Base-by-base conservation (phyloP, 2,888 invertebrate genomes). In the Meiosimyza decipiens region DNA sequence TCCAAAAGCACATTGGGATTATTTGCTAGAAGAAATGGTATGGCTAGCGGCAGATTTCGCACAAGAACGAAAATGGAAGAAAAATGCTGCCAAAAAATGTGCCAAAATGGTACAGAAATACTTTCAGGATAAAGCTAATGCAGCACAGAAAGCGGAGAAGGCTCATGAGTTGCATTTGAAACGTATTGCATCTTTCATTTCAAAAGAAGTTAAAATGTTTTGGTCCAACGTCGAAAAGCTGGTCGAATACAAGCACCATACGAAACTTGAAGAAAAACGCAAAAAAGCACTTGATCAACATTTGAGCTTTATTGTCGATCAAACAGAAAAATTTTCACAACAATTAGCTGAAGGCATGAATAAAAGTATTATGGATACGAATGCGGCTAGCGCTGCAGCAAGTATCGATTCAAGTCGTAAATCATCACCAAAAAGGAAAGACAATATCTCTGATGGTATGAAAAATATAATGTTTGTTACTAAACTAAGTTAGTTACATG, bases 41-140 rank as follows among this genome's bases (percentile, higher is more conserved):
- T 99, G 99, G 99, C 89, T 99, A 78, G 96, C 98, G 52, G 95
- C 96, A 54, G 99, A 99, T 88, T 99, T 99, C 88, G 95, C 95
- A 47, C 96, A 97, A 86, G 99, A 99, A 88, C 91, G 98, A 76
- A 98, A 97, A 86, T 98, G 97, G 97, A 99, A 99, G 85, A 96
- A 96, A 86, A 94, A 95, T 74, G 95, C 96, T 6, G 97, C 98
- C 1, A 95, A 95, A 85, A 97, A 92, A 89, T 96, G 96, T 85
- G 95, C 96, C 28, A 91, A 94, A 79, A 96, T 96, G 90, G 94
- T 96, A 55, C 95, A 95, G 82, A 96, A 96, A 84, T 92, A 96
- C 86, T 95, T 95, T 86, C 94, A 95, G 88, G 96, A 97, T 79
- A 95, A 95, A 83, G 95, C 97, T 70, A 89, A 92, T 79, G 95